Percentiles rank a stretch among this genome's conserved stretches.
Evolutionary conservation across 2,888 invertebrate genomes (phyloP).

Genomic region (Glaucopsyche alexis): DNA sequence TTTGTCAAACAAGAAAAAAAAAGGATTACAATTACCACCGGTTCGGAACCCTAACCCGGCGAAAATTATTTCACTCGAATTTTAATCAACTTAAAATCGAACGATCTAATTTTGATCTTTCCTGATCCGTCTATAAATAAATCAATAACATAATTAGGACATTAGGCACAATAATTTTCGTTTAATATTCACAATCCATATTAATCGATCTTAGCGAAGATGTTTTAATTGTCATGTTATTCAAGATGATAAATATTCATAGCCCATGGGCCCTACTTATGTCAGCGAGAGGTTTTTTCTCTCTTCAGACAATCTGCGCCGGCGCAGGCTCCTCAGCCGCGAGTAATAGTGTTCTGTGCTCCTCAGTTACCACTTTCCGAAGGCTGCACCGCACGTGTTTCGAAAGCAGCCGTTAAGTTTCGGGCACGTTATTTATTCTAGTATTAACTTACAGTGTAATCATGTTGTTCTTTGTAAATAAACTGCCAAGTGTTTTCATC

Average conservation of each 20-base stretch:
- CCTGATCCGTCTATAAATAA: neutral
- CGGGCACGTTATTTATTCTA: conserved; percentile 31
- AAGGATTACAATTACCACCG: too few species aligned
- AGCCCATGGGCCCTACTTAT: conserved; percentile 28
- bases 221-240: conserved; percentile 18
- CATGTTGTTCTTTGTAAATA: conserved; percentile 59
- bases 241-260: conserved; percentile 27
- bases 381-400: conserved; percentile 64
- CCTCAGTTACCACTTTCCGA: conserved; percentile 59
- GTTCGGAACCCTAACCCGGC: too few species aligned
- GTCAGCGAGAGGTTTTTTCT: conserved; percentile 41
- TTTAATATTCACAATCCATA: conserved; percentile 13
- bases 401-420: conserved; percentile 56
- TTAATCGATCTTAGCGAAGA: neutral
- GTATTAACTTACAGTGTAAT: conserved; percentile 40
- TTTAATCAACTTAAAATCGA: neutral
- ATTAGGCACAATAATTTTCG: neutral
- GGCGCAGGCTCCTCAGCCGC: conserved; percentile 52
- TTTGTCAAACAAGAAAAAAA: too few species aligned
- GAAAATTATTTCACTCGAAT: too few species aligned
- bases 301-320: conserved; percentile 43
- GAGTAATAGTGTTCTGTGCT: too few species aligned
- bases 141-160: neutral
- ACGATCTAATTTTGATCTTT: neutral
- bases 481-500: conserved; percentile 61